Evolutionary conservation across 1,140 invertebrate genomes (phyloP).

Genomic region (Anoplolepis gracilipes): DNA sequence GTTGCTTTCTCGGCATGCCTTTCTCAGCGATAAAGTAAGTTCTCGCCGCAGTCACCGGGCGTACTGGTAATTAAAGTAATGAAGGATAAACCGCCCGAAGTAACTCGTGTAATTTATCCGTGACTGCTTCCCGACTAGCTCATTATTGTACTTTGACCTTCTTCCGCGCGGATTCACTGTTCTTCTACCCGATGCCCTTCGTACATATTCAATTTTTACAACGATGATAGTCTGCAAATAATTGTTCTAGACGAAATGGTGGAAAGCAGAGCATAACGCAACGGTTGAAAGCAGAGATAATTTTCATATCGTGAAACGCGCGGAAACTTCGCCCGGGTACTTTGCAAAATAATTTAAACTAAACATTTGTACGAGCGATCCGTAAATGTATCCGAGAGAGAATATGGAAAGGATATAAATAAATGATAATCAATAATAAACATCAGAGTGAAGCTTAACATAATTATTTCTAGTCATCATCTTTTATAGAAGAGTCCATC

Average conservation of each 20-base stretch:
- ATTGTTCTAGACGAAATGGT: constrained; percentile 1
- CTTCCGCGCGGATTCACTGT: constrained; percentile 1
- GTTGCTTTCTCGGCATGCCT: constrained; percentile 26
- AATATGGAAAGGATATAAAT: constrained; percentile 10
- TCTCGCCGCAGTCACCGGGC: constrained; percentile 30
- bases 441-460: background rate
- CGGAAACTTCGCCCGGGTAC: constrained; percentile 9
- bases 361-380: constrained; percentile 33
- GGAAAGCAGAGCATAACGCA: background rate
- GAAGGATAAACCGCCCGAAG: constrained; percentile 71
- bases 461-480: background rate
- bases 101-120: constrained; percentile 66
- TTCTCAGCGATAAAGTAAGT: constrained; percentile 41
- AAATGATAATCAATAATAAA: constrained; percentile 39
- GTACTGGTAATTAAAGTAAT: constrained; percentile 71
- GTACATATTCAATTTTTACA: constrained; percentile 23
- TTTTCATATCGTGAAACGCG: constrained; percentile 8
- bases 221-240: constrained; percentile 32
- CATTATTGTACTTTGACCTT: constrained; percentile 62
- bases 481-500: background rate
- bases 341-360: constrained; percentile 43
- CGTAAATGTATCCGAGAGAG: background rate
- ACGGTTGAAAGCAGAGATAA: constrained; percentile 5
- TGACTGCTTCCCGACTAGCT: constrained; percentile 58
- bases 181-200: too few species aligned